phyloP scores from a whole-genome alignment of 2,113 vertebrate genomes.

The Cheilinus undulatus region DNA sequence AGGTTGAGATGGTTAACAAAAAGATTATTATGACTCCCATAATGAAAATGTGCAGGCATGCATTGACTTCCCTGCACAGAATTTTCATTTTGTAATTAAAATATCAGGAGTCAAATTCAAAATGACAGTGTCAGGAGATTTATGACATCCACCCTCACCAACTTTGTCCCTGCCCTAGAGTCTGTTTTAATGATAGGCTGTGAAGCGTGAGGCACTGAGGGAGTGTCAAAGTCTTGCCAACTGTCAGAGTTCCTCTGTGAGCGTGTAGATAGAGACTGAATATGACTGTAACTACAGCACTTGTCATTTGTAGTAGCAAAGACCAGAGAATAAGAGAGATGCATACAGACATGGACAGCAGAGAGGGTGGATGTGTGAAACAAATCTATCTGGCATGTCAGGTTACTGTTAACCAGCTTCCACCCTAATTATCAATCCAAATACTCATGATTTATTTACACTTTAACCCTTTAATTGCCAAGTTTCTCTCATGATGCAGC shows the following conservation, averaged over 20 bases:
- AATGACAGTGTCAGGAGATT: conserved; percentile 40
- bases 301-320: conserved; percentile 7
- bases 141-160: conserved; percentile 17
- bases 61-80: background rate
- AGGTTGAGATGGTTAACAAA: background rate
- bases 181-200: conserved; percentile 48
- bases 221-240: conserved; percentile 40
- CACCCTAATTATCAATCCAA: too few relatives aligned
- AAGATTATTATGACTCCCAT: background rate
- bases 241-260: conserved; percentile 39
- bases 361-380: background rate
- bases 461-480: too few relatives aligned
- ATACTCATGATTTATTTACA: too few relatives aligned
- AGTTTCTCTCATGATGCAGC: too few relatives aligned
- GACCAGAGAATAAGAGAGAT: conserved; percentile 6
- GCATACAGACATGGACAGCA: background rate
- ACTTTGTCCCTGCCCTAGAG: conserved; percentile 9
- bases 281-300: conserved; percentile 34
- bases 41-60: background rate
- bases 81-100: conserved; percentile 25
- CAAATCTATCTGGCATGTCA: too few relatives aligned
- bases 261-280: conserved; percentile 22
- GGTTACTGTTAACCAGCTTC: too few relatives aligned
- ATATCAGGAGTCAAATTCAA: conserved; percentile 22
- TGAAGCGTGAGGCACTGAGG: conserved; percentile 35